Evolutionary conservation across 2,113 vertebrate genomes (phyloP).

Genomic region (Datnioides undecimradiatus): DNA sequence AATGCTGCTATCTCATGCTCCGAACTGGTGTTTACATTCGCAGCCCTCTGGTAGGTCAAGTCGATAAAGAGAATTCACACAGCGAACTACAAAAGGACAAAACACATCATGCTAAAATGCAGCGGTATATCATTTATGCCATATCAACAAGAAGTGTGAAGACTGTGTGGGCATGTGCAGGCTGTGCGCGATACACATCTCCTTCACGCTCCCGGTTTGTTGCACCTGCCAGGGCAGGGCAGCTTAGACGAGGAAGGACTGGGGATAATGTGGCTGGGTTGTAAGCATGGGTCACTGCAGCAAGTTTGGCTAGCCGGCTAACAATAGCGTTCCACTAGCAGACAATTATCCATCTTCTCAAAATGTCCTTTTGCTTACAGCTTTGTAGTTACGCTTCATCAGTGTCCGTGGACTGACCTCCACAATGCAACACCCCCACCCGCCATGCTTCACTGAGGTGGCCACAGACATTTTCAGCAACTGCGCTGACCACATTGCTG

Average conservation of each 20-base stretch:
- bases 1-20: neutral
- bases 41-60: neutral
- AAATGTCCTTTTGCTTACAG: neutral
- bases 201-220: conserved; percentile 21
- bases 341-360: neutral
- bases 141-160: conserved; percentile 30
- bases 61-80: neutral
- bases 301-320: neutral
- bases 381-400: neutral
- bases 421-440: neutral
- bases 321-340: neutral
- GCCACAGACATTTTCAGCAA: neutral
- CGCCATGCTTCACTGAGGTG: too few species aligned
- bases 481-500: neutral
- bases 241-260: conserved; percentile 29
- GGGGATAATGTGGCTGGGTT: conserved; percentile 24
- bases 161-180: conserved; percentile 45
- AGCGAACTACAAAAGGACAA: neutral
- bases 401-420: neutral
- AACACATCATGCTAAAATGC: neutral
- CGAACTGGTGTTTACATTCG: neutral
- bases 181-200: conserved; percentile 26
- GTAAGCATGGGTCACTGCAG: neutral
- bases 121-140: conserved; percentile 4
- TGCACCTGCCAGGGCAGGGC: conserved; percentile 41